Evolutionary conservation across 37 sponge, comb jelly and placozoan genomes (phyloP).

Genomic region (Theonella swinhoei): DNA sequence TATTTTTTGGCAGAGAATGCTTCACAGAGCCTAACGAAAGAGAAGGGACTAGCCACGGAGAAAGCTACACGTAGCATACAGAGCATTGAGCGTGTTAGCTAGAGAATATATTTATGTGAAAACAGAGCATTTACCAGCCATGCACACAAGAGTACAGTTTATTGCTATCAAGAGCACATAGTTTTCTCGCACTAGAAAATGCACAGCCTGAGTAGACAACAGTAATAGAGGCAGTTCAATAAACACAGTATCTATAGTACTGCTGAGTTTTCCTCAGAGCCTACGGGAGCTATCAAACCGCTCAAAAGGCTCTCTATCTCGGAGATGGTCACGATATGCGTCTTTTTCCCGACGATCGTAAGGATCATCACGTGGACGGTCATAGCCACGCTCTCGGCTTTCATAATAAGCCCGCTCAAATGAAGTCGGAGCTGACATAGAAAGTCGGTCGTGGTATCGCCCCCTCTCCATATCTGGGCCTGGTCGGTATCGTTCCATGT

Average conservation of each 20-base stretch:
- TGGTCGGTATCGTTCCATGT: not conserved
- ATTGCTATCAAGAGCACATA: too few relatives aligned
- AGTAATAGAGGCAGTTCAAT: too few relatives aligned
- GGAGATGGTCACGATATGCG: not conserved
- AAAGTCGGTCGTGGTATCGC: not conserved
- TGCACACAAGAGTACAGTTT: too few relatives aligned
- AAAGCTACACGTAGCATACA: not conserved
- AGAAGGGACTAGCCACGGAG: not conserved
- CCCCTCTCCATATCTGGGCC: constrained; percentile 4
- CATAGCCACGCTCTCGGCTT: not conserved
- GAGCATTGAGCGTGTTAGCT: not conserved
- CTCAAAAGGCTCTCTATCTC: not conserved
- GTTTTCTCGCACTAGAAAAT: too few relatives aligned
- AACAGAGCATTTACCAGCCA: too few relatives aligned
- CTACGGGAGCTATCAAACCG: not conserved
- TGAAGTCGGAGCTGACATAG: not conserved
- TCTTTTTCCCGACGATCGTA: not conserved
- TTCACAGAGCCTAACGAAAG: too few relatives aligned
- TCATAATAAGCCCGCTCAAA: not conserved
- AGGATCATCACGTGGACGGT: not conserved
- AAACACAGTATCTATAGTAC: too few relatives aligned
- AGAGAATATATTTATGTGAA: not conserved
- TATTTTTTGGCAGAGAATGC: too few relatives aligned
- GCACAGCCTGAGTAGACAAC: too few relatives aligned
- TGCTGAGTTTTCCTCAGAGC: too few relatives aligned